phyloP scores from a whole-genome alignment of 2,888 invertebrate species.

The Dermolepida albohirtum region DNA sequence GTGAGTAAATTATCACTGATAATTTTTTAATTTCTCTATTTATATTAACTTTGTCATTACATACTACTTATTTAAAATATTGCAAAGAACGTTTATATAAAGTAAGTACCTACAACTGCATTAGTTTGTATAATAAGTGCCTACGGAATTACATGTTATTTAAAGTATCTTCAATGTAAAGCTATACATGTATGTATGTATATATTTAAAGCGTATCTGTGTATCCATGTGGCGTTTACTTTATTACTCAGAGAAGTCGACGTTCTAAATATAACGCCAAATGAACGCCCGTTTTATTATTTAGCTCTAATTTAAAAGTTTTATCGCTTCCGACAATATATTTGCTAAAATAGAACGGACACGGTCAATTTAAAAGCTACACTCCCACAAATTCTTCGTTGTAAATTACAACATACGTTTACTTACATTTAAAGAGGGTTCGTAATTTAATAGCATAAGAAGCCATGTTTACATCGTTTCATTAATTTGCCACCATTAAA shows the following conservation, averaged over 20 bases:
- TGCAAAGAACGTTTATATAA: no score
- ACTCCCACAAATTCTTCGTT: neutral
- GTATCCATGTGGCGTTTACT: slow-evolving; percentile 18
- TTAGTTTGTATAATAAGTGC: no score
- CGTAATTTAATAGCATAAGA: neutral
- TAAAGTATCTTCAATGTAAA: slow-evolving; percentile 26
- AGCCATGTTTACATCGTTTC: neutral
- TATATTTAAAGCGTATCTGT: slow-evolving; percentile 7
- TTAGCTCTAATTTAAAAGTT: slow-evolving; percentile 25
- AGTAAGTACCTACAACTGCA: no score
- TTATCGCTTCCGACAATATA: slow-evolving; percentile 34
- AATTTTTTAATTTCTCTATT: no score
- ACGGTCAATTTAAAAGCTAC: neutral
- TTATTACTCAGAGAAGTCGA: slow-evolving; percentile 15
- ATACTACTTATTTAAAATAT: no score
- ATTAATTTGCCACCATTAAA: no score
- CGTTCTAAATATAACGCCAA: slow-evolving; percentile 31
- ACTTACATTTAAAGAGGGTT: neutral
- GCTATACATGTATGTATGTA: neutral
- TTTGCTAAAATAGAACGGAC: slow-evolving; percentile 33
- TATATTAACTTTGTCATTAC: no score
- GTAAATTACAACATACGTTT: neutral
- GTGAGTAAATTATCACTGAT: no score
- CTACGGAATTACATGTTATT: slow-evolving; percentile 10
- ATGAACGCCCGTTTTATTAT: slow-evolving; percentile 29